Percentiles rank a stretch among this genome's conserved stretches.
These are phyloP conservation scores for Drosophila carrolli DNA, from an alignment of 1,140 invertebrate genomes.

Conservation along the genomic window DNA sequence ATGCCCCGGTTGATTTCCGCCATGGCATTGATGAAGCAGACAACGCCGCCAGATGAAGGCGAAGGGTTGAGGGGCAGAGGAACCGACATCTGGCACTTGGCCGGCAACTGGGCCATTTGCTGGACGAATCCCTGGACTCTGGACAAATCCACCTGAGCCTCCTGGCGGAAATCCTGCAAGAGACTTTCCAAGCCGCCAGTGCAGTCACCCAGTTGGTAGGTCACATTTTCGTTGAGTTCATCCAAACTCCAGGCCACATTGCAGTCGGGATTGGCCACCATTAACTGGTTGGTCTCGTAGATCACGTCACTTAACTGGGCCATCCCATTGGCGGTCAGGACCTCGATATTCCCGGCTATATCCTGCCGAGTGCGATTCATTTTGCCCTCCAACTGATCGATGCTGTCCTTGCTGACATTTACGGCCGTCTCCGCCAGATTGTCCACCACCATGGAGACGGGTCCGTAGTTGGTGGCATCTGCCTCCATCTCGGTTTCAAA, in stretches of 20 bases:
- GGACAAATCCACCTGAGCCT: conserved; percentile 35
- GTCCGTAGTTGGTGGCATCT: conserved; percentile 60
- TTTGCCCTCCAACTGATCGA: conserved; percentile 54
- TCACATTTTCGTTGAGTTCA: conserved; percentile 60
- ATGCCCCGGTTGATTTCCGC: conserved; percentile 53
- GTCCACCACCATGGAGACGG: conserved; percentile 61
- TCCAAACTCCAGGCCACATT: conserved; percentile 60
- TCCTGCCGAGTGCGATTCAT: conserved; percentile 36
- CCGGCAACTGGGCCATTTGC: conserved; percentile 53
- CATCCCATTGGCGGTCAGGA: conserved; percentile 42
- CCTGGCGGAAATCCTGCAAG: conserved; percentile 25
- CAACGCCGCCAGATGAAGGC: conserved; percentile 22
- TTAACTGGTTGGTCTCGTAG: conserved; percentile 56
- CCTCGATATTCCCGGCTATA: conserved; percentile 50
- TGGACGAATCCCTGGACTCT: conserved; percentile 50
- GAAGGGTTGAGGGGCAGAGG: conserved; percentile 21
- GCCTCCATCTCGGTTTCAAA: conserved; percentile 29
- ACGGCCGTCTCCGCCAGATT: conserved; percentile 53
- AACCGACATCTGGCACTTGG: conserved; percentile 32
- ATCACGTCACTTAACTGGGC: conserved; percentile 52
- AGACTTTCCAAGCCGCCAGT: conserved; percentile 19
- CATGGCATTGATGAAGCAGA: conserved; percentile 63
- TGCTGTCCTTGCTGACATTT: conserved; percentile 52
- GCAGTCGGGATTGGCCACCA: conserved; percentile 55
- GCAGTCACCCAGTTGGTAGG: conserved; percentile 41